Evolutionary conservation across 1,140 invertebrate species (phyloP), one percentile per base, ranked within the genome.

Genomic region (Venturia canescens): DNA sequence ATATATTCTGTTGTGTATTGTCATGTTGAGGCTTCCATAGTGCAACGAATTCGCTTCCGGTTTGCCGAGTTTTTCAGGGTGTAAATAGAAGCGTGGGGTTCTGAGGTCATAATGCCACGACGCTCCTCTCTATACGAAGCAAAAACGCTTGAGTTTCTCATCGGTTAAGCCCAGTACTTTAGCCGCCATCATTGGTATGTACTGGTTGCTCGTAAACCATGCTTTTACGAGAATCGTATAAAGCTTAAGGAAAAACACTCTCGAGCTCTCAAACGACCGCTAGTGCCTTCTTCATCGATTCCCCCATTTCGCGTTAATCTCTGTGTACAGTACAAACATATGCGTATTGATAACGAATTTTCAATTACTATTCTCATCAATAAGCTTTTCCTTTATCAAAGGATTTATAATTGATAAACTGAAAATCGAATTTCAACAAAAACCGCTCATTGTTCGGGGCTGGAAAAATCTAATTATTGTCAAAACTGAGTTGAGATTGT

Each of bases 211-310:
- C 86, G 86, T 88, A 86, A 87, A 87, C 16, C 60, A 63, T 63
- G 83, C 80, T 87, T 87, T 87, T 87, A 88, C 71, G 85, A 86
- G 82, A 79, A 84, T 83, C 84, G 82, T 84, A 87, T 83, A 84
- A 88, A 88, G 87, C 83, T 85, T 85, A 63, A 50, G 70, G 81
- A 63, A 63, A 63, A 63, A 63, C 77, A 70, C 77, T 69, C 44
- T 23, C 27, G 60, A 9, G 23, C 60, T 63, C 21, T 63, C 26
- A 7, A 23, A 27, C 26, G 0, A 26, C 50, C 18, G 26, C 16
- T 50, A 50, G 57, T 50, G 26, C 38, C 48, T 69, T 71, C 66
- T 44, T 79, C 60, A 27, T 63, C 60, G 21, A 63, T 27, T 63
- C n/a, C n/a, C 21, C 5, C n/a, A 63, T 23, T 63, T 63, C 27